Base-by-base conservation (phyloP, 2,797 vertebrate genomes). In the Xiphorhynchus erythropygius region DNA sequence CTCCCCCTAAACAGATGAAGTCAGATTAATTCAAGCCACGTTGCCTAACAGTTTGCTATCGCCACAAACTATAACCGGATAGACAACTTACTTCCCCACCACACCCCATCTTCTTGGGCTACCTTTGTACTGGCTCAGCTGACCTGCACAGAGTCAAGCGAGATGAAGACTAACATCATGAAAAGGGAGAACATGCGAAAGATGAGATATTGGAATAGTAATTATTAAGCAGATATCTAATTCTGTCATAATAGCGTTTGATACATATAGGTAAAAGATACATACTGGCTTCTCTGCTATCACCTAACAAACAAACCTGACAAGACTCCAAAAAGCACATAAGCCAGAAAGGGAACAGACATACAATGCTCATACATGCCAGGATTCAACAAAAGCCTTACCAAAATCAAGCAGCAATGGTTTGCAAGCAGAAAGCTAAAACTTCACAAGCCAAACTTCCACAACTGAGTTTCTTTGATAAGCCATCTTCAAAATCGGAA, bases 321-420 rank as follows among this genome's bases (percentile, higher is more conserved):
- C 2, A 0, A 0, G 28, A 59, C 18, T 76, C 64, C 57, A 49
- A 8, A 3, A 93, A 46, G 25, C 2, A 10, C 1, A 0, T 33
- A 81, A 53, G 0, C 18, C 4, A 0, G 8, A 49, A 52, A 70
- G 3, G 13, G 22, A 63, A 37, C 13, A 37, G 39, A 65, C 3
- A 59, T 11, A 33, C 3, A 57, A 13, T 3, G 27, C 24, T 62
- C 49, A 46, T 30, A 56, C 3, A 4, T 3, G 35, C 3, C 53
- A 27, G 2, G 3, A 13, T 9, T 60, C 6, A 63, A 84, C 70
- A 76, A 44, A 14, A 9, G 13, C 16, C 27, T 68, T 27, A 32
- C 6, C 39, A 64, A 28, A 57, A 63, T 49, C 7, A 75, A 84
- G 23, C 8, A 71, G 23, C 33, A 65, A 60, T 9, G 8, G 23